Evolutionary conservation across 2,888 invertebrate genomes (phyloP), one percentile per base, ranked within the genome.

Genomic region (Ophioninae sp.): DNA sequence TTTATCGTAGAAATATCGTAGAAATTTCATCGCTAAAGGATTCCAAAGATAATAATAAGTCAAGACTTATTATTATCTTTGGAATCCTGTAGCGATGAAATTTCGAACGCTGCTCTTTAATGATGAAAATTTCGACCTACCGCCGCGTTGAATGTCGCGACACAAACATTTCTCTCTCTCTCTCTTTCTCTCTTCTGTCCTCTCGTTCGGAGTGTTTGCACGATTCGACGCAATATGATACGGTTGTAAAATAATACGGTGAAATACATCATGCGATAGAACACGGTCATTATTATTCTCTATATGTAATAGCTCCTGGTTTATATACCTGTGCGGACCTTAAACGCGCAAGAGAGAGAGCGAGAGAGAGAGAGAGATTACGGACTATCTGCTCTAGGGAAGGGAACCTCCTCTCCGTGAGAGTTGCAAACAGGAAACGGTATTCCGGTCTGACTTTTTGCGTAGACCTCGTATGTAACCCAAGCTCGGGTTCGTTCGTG

Each of bases 381-480:
- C 50, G 50, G 50, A 50, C 50, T 50, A 50, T 50, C 50, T 30
- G 30, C 30, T 30, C 30, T 50, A 50, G 23, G 39, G 56, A 75
- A 64, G 50, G 44, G 37, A 64, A 65, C 23, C 17, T 50, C 59
- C 23, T 62, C 50, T 75, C 37, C 13, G 56, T 37, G 68, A 69
- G 44, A 69, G 68, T 75, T 77, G 61, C 76, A 70, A 79, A 84
- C 85, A 85, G 86, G 86, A 87, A 87, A 76, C 78, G 85, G 81
- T 84, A 86, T 87, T 87, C 86, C 86, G 86, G 85, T 87, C 84
- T 80, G 79, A 74, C 76, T 83, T 86, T 86, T 83, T 85, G 81
- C 50, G 50, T 79, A 75, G 73, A 73, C 67, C 80, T 69, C 73
- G 72, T 70, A 75, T 74, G 77, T 77, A 69, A 73, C 73, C 44